These are phyloP conservation scores for Denticeps clupeoides DNA, from an alignment of 2,797 vertebrate species.

Conservation along the genomic window DNA sequence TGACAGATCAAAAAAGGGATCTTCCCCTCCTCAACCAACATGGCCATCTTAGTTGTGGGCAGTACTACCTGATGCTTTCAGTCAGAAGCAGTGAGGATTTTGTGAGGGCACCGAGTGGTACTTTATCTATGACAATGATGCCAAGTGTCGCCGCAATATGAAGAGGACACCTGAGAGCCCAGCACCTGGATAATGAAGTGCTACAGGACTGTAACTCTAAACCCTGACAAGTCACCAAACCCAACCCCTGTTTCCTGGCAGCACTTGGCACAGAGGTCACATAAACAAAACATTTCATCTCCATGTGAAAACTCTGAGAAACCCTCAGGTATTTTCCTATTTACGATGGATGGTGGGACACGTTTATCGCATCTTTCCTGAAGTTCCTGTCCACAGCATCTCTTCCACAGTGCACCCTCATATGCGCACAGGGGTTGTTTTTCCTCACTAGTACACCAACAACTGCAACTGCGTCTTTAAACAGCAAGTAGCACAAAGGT, in stretches of 20 bases:
- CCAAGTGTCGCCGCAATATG: conserved; percentile 55
- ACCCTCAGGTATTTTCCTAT: too few species aligned
- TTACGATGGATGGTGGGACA: too few species aligned
- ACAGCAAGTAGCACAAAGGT: conserved; percentile 67
- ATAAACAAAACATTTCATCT: not conserved
- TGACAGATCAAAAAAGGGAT: conserved; percentile 10
- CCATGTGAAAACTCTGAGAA: too few species aligned
- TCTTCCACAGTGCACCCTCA: conserved; percentile 16
- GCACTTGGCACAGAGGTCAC: not conserved
- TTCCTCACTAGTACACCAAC: conserved; percentile 48
- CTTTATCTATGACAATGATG: conserved; percentile 42
- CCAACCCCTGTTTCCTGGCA: conserved; percentile 24
- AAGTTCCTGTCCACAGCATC: conserved; percentile 13
- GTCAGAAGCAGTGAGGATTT: too few species aligned
- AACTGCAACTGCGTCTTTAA: conserved; percentile 61
- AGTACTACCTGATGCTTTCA: too few species aligned
- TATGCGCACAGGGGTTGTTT: conserved; percentile 24
- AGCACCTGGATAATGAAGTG: conserved; percentile 67
- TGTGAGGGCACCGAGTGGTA: too few species aligned
- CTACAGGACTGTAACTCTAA: conserved; percentile 63
- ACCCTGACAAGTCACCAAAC: conserved; percentile 49
- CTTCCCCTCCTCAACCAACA: too few species aligned
- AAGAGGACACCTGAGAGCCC: conserved; percentile 67
- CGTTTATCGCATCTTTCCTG: too few species aligned
- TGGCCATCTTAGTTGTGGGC: too few species aligned